These are phyloP conservation scores for Hirtodrosophila histrioides DNA, from an alignment of 2,888 invertebrate species.

Conservation along the genomic window DNA sequence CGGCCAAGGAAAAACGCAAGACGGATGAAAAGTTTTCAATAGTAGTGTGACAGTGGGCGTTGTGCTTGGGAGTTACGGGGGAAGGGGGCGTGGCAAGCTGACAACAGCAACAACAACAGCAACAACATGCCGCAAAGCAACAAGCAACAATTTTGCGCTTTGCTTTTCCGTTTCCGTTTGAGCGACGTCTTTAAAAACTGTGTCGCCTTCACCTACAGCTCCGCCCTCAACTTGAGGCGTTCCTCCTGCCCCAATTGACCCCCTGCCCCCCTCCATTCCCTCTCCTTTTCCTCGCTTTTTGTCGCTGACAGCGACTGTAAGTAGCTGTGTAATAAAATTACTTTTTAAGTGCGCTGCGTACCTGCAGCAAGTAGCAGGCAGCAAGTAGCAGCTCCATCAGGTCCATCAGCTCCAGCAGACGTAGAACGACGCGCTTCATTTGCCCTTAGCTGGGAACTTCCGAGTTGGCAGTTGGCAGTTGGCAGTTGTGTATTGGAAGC, in stretches of 20 bases:
- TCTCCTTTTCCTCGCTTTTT: conserved; percentile 8
- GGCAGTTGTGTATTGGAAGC: conserved; percentile 39
- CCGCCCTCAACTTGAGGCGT: neutral
- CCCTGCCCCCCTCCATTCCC: conserved; percentile 6
- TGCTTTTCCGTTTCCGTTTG: conserved; percentile 61
- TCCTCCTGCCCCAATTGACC: conserved; percentile 9
- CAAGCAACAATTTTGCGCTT: conserved; percentile 56
- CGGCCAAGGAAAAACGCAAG: neutral
- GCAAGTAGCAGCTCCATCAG: neutral
- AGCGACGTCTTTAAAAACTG: conserved; percentile 45
- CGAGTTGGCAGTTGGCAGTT: neutral
- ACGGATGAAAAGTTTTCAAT: conserved; percentile 54
- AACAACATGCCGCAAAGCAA: conserved; percentile 26
- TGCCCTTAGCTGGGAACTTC: conserved; percentile 14
- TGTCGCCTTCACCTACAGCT: conserved; percentile 13
- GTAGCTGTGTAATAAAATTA: conserved; percentile 80
- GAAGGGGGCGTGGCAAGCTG: conserved; percentile 31
- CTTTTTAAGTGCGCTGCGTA: conserved; percentile 76
- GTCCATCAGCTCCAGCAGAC: neutral
- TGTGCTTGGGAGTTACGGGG: neutral
- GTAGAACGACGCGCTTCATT: conserved; percentile 36
- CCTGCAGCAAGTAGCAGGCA: conserved; percentile 33
- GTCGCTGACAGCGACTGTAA: conserved; percentile 62
- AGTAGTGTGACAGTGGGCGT: conserved; percentile 69
- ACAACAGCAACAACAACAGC: conserved; percentile 8